These are phyloP conservation scores for Zygogramma bicolorata DNA, from an alignment of 2,888 invertebrate species.

Conservation along the genomic window DNA sequence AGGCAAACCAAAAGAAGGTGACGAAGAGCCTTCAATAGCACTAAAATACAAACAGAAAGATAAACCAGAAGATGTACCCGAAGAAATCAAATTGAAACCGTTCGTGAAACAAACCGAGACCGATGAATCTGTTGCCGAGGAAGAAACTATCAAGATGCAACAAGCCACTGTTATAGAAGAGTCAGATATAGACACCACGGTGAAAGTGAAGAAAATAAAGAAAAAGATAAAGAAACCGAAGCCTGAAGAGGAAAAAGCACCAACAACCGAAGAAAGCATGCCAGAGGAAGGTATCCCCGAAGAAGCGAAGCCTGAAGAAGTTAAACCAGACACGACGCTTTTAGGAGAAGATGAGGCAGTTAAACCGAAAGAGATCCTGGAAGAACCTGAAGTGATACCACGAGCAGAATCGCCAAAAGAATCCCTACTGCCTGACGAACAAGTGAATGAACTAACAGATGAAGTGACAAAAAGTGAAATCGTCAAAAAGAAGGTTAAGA, in stretches of 20 bases:
- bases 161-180: conserved; percentile 50
- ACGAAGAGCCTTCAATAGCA: conserved; percentile 64
- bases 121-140: conserved; percentile 49
- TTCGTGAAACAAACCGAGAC: conserved; percentile 60
- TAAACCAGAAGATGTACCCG: conserved; percentile 55
- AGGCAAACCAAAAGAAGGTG: conserved; percentile 58
- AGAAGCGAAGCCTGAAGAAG: conserved; percentile 55
- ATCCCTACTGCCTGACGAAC: not conserved
- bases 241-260: conserved; percentile 44
- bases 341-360: conserved; percentile 40
- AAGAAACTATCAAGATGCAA: conserved; percentile 40
- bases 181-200: conserved; percentile 45
- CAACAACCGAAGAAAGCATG: conserved; percentile 51
- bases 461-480: conserved; percentile 38
- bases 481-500: conserved; percentile 2
- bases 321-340: conserved; percentile 44
- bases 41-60: conserved; percentile 61
- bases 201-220: conserved; percentile 54
- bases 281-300: conserved; percentile 57
- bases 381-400: conserved; percentile 36
- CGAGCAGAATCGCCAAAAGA: not conserved
- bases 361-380: conserved; percentile 46
- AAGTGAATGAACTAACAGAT: conserved; percentile 29
- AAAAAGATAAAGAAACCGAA: conserved; percentile 49
- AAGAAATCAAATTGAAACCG: conserved; percentile 62